Conservation (phyloP, 2,113 vertebrate species). For the Pseudorectes ferrugineus region DNA sequence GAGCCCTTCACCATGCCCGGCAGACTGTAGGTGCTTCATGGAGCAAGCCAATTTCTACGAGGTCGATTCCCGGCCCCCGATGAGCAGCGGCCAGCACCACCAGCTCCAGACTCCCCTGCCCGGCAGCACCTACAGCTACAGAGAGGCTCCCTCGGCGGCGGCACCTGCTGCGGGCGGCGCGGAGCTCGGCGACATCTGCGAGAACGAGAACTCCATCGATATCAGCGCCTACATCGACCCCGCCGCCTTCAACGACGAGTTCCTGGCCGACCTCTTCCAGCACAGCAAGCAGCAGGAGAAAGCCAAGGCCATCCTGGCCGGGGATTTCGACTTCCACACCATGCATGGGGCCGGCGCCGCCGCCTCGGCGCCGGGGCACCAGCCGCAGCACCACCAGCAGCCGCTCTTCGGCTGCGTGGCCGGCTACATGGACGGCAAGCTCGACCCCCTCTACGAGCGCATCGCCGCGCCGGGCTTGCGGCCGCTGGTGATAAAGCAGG, state of each 20-base stretch:
- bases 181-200: conserved; percentile 89
- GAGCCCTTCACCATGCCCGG: conserved; percentile 87
- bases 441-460: conserved; percentile 85
- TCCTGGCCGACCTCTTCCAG: conserved; percentile 95
- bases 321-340: conserved; percentile 84
- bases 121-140: conserved; percentile 75
- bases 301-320: conserved; percentile 76
- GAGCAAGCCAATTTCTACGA: conserved; percentile 96
- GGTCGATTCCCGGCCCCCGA: conserved; percentile 86
- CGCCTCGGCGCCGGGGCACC: conserved; percentile 59
- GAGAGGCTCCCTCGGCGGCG: conserved; percentile 73
- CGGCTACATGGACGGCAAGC: conserved; percentile 85
- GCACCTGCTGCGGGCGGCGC: conserved; percentile 73
- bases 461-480: conserved; percentile 79
- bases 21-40: conserved; percentile 89
- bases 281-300: conserved; percentile 89
- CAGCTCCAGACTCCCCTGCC: conserved; percentile 74
- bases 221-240: conserved; percentile 98
- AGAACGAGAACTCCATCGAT: conserved; percentile 97
- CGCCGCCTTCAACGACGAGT: conserved; percentile 97
- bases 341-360: conserved; percentile 64
- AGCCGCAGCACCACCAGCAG: conserved; percentile 40
- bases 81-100: conserved; percentile 78
- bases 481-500: conserved; percentile 93
- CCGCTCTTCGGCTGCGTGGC: conserved; percentile 80